Evolutionary conservation across 2,888 invertebrate genomes (phyloP), one percentile per base, ranked within the genome.

Genomic region (Drosophila koepferae): DNA sequence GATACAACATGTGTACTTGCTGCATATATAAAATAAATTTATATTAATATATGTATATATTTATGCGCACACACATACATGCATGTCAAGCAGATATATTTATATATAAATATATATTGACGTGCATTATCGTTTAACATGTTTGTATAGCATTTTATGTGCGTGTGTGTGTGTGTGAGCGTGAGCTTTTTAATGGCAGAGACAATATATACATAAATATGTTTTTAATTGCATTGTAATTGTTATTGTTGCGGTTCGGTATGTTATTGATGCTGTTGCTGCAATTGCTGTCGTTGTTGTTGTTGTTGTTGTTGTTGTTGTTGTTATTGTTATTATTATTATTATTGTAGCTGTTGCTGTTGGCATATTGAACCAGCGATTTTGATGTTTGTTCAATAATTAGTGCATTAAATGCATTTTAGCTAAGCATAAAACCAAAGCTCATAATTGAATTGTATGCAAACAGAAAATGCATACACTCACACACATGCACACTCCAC

Each of bases 211-310:
- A 78, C 76, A 71, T 79, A 87, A 79, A 81, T 85, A 85, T 74
- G 72, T 76, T 76, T 80, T 85, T 87, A 84, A 84, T 87, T 87
- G 87, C 69, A 79, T 82, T 87, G 79, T 70, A 84, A 86, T 86
- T 86, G 82, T 84, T 82, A 86, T 84, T 75, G 80, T 82, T 84
- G 87, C 56, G 86, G 86, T 77, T 62, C 12, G 31, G 31, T 8
- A 63, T 63, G 64, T 61, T 65, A 46, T 59, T 56, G 48, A 4
- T 36, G 31, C 60, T 54, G 34, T 40, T 63, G 20, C 43, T 23
- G 54, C 4, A 38, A 36, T 38, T 55, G 41, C 41, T 81, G 83
- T 72, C 58, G 9, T 14, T n/a, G 40, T 40, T 28, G 28, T 10
- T 28, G 34, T 14, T 51, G 18, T 46, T 81, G 81, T 60, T 63